Evolutionary conservation across 2,797 vertebrate genomes (phyloP), one percentile per base, ranked within the genome.

Genomic region (Falco naumanni): DNA sequence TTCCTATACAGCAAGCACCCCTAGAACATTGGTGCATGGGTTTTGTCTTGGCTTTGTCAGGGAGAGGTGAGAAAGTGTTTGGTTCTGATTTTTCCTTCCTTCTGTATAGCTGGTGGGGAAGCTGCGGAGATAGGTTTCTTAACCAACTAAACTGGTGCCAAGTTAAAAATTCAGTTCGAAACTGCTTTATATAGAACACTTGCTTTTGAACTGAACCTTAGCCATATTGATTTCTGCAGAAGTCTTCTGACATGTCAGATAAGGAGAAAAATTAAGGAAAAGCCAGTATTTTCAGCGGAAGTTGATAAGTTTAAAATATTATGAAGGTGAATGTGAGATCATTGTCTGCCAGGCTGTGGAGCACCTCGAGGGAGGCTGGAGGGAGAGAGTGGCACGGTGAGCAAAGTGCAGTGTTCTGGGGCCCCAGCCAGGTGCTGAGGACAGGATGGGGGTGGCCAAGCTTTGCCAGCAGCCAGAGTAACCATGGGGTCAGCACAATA

Each of bases 101-200:
- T 80, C 51, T 21, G 6, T 80, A 12, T 12, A 63, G 26, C 17
- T 72, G n/a, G 7, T 5, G 4, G 14, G 13, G 48, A 85, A 87
- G 37, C 8, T 50, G 15, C 6, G 70, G 65, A 87, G 17, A 21
- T 9, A 21, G 9, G 10, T 7, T 10, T 79, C 61, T 86, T 53
- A 63, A 48, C 20, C 7, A 53, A 16, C 21, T 54, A 47, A 87
- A 51, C 21, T 13, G 10, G 5, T 8, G 7, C 13, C 0, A 0
- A 24, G 10, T 4, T 57, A 66, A 70, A 80, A 74, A 86, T 15
- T 47, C 9, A 22, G 26, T 47, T 86, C 8, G 60, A 60, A 83
- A 21, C 9, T 53, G 3, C 4, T 74, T 91, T 37, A 25, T 33
- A 5, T 7, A 54, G 29, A 76, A 61, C 72, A 64, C 7, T 45